Evolutionary conservation across 2,797 vertebrate species (phyloP), one percentile per base, ranked within the genome.

Genomic region (Thunnus albacares): DNA sequence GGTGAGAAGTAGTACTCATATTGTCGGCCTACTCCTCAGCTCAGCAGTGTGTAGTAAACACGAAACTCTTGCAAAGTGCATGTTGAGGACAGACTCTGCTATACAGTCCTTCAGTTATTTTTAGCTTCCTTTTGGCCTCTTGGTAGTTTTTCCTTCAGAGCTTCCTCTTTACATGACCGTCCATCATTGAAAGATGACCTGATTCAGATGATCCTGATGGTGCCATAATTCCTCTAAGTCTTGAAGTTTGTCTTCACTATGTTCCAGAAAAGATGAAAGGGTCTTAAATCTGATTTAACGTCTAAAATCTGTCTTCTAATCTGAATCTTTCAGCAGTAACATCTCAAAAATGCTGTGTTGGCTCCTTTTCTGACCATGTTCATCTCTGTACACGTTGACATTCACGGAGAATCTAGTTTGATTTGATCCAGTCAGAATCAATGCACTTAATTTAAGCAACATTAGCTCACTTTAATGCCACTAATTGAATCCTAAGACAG

Each of bases 91-190:
- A 77, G 81, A 79, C 77, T 71, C 68, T 69, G 72, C 81, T 73
- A 61, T 64, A 81, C 65, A 79, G 82, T 75, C 76, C 78, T 81
- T 77, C 35, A 7, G 85, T 79, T 93, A 91, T 92, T 93, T 91
- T 92, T 90, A 92, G 89, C 84, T 56, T 70, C 70, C 76, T 80
- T 69, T 84, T 86, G 85, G 86, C 87, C 90, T 83, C 85, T 75
- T 89, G 82, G 76, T 85, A 71, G 74, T 82, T 87, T 90, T 88
- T 87, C 75, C 87, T 89, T 86, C 56, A 83, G 75, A 77, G 86
- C 79, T 90, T 91, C 86, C 78, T 83, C 87, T 85, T 84, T 73
- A 85, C 82, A 66, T 73, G 81, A 80, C 67, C 78, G 85, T 89
- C 89, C 64, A 87, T 87, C 86, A 83, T 18, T 80, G 59, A 61